phyloP scores from a whole-genome alignment of 2,113 vertebrate species.

The Ictalurus furcatus region DNA sequence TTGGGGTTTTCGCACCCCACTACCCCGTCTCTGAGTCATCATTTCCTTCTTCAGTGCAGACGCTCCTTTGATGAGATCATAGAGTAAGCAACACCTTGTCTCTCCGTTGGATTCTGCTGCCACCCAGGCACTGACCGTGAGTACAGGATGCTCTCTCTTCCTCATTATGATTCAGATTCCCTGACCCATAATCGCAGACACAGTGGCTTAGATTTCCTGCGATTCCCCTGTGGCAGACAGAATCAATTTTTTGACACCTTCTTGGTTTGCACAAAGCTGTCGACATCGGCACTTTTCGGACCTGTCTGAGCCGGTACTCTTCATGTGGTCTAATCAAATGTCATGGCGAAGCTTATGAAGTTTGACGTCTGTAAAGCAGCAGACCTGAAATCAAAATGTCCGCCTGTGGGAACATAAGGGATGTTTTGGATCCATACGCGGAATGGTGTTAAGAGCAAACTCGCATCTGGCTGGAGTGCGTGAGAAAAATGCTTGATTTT shows the following conservation, averaged over 20 bases:
- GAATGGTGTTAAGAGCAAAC: background rate
- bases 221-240: conserved; percentile 25
- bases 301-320: background rate
- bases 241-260: conserved; percentile 47
- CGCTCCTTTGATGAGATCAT: background rate
- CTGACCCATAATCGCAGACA: conserved; percentile 44
- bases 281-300: conserved; percentile 10
- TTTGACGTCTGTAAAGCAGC: conserved; percentile 26
- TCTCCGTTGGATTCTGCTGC: background rate
- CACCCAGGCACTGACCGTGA: conserved; percentile 41
- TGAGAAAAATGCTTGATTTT: background rate
- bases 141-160: conserved; percentile 28
- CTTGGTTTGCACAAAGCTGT: conserved; percentile 26
- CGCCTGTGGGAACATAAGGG: background rate
- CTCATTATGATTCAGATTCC: conserved; percentile 30
- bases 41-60: background rate
- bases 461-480: background rate
- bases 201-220: conserved; percentile 36
- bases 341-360: conserved; percentile 14
- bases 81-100: background rate
- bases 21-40: background rate
- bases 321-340: background rate
- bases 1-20: background rate
- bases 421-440: too few species aligned
- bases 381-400: conserved; percentile 3